Conservation (phyloP, 2,797 vertebrate genomes). For the Cirrhinus mrigala region DNA sequence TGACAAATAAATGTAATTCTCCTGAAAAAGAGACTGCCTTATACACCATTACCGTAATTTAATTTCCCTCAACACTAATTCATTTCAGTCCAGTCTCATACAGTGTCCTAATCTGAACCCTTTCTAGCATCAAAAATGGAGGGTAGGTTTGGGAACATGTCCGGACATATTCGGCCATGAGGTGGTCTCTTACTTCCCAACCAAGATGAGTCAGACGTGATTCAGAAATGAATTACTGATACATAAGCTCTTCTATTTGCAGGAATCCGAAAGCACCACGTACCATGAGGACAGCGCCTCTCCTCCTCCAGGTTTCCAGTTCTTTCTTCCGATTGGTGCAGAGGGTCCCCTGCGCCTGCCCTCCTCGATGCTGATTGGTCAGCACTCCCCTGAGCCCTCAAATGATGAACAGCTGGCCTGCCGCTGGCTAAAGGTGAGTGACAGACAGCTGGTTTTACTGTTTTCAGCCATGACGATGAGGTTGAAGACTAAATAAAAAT, state of each 20-base stretch:
- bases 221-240: not conserved
- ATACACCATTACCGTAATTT: constrained; percentile 22
- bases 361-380: constrained; percentile 81
- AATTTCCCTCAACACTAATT: constrained; percentile 39
- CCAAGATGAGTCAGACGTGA: not conserved
- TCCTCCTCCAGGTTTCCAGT: constrained; percentile 83
- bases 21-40: not conserved
- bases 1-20: not conserved
- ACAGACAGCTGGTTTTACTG: not conserved
- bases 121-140: not conserved
- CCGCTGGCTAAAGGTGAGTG: constrained; percentile 89
- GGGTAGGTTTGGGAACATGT: constrained; percentile 4
- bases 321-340: constrained; percentile 86
- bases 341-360: constrained; percentile 84
- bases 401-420: constrained; percentile 89
- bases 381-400: constrained; percentile 82
- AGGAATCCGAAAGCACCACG: constrained; percentile 84
- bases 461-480: not conserved
- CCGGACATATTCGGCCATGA: not conserved
- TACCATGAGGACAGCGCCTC: constrained; percentile 82
- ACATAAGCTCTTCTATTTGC: constrained; percentile 21
- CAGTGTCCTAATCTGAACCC: constrained; percentile 38
- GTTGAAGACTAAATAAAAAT: not conserved
- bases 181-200: not conserved
- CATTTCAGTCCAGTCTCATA: constrained; percentile 34